A percentile compares a stretch with the other conserved stretches of the same genome.
phyloP scores from a whole-genome alignment of 2,797 vertebrate genomes.

The Macropus fuliginosus region DNA sequence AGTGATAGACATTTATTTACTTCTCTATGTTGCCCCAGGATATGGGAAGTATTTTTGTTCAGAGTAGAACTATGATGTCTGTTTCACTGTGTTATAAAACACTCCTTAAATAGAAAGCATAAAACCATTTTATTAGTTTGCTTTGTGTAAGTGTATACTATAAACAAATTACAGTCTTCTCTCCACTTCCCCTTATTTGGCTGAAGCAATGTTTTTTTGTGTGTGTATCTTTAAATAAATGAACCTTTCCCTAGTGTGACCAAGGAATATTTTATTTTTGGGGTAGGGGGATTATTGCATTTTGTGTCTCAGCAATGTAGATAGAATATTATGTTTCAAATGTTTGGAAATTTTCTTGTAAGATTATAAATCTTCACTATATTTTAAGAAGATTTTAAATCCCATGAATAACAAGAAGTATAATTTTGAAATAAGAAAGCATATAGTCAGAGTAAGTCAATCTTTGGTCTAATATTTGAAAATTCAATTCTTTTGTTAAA shows the following conservation, averaged over 20 bases:
- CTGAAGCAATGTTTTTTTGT: neutral
- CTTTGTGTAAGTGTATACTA: neutral
- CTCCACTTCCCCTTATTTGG: neutral
- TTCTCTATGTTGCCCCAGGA: neutral
- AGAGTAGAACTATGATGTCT: neutral
- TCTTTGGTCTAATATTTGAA: neutral
- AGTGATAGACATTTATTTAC: neutral
- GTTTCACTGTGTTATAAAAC: neutral
- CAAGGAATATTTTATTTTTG: neutral
- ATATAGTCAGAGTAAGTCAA: neutral
- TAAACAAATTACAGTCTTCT: neutral
- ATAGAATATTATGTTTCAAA: neutral
- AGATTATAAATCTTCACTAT: neutral
- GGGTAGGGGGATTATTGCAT: neutral
- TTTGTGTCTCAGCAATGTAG: neutral
- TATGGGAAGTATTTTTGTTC: neutral
- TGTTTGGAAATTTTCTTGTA: neutral
- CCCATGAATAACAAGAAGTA: neutral
- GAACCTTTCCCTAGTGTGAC: neutral
- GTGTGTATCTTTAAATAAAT: neutral
- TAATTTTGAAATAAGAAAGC: neutral
- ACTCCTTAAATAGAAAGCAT: neutral
- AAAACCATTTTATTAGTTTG: neutral
- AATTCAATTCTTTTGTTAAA: neutral
- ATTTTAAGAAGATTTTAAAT: neutral